Evolutionary conservation across 1,140 invertebrate genomes (phyloP).

Genomic region (Cydia fagiglandana): DNA sequence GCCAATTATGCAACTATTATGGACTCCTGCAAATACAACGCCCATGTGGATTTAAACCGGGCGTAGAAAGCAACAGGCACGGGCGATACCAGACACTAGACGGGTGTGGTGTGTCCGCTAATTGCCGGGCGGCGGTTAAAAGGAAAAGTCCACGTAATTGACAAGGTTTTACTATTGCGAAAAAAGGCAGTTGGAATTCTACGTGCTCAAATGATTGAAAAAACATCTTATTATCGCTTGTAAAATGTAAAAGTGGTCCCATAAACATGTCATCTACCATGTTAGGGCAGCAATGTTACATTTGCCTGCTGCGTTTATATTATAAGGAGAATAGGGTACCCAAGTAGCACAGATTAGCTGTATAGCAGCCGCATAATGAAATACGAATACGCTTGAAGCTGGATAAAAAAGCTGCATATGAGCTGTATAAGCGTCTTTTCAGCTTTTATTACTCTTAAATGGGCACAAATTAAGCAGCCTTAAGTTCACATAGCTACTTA

Average conservation of each 20-base stretch:
- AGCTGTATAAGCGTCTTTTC: too few species aligned
- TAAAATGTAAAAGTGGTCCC: not conserved
- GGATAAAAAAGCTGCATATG: too few species aligned
- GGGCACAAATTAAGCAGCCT: too few species aligned
- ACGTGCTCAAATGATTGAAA: not conserved
- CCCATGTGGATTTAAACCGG: not conserved
- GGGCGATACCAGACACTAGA: not conserved
- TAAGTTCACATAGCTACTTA: too few species aligned
- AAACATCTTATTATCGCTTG: not conserved
- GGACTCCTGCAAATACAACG: not conserved
- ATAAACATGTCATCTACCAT: not conserved
- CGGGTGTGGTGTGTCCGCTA: constrained; percentile 1
- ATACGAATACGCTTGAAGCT: too few species aligned
- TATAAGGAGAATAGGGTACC: too few species aligned
- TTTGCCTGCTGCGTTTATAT: too few species aligned
- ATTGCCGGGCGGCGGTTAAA: not conserved
- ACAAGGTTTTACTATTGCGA: not conserved
- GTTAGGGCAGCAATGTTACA: too few species aligned
- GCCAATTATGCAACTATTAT: not conserved
- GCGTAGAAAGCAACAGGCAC: constrained; percentile 7
- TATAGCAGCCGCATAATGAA: too few species aligned
- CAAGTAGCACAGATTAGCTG: too few species aligned
- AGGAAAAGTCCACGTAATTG: constrained; percentile 6
- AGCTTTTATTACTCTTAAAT: too few species aligned
- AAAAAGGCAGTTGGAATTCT: not conserved